phyloP scores from a whole-genome alignment of 2,888 invertebrate species.

The Troides helena region DNA sequence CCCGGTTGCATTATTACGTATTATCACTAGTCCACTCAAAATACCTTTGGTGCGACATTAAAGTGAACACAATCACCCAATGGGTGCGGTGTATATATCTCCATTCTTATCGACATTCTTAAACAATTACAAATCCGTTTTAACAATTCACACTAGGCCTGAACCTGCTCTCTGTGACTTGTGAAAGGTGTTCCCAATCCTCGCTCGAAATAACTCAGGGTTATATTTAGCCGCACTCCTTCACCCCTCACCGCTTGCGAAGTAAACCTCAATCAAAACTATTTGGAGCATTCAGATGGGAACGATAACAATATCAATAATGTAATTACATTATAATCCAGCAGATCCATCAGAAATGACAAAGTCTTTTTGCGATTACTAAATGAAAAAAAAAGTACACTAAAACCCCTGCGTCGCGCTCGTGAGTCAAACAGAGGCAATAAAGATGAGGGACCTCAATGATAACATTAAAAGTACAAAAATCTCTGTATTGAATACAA shows the following conservation, averaged over 20 bases:
- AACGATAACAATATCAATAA: slow-evolving; percentile 11
- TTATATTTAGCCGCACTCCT: neutral
- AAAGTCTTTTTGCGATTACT: slow-evolving; percentile 20
- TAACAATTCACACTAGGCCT: slow-evolving; percentile 22
- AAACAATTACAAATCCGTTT: slow-evolving; percentile 28
- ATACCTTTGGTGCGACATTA: neutral
- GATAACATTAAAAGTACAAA: slow-evolving; percentile 37
- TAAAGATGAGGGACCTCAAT: slow-evolving; percentile 35
- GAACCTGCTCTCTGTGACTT: slow-evolving; percentile 16
- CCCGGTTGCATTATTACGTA: too few relatives aligned
- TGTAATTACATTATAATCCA: slow-evolving; percentile 5
- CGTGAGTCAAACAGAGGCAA: slow-evolving; percentile 35
- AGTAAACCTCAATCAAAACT: neutral
- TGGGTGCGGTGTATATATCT: neutral
- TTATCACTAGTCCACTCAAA: neutral
- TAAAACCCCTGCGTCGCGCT: slow-evolving; percentile 8
- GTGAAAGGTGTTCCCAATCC: slow-evolving; percentile 15
- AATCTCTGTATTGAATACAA: slow-evolving; percentile 30
- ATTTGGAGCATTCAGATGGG: slow-evolving; percentile 1
- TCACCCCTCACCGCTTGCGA: neutral
- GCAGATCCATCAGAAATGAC: slow-evolving; percentile 22
- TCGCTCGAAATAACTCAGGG: slow-evolving; percentile 12
- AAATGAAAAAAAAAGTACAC: slow-evolving; percentile 13
- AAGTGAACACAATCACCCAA: neutral
- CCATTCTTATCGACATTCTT: slow-evolving; percentile 25